Evolutionary conservation across 2,797 vertebrate species (phyloP), one percentile per base, ranked within the genome.

Genomic region (Myotis pilosus): DNA sequence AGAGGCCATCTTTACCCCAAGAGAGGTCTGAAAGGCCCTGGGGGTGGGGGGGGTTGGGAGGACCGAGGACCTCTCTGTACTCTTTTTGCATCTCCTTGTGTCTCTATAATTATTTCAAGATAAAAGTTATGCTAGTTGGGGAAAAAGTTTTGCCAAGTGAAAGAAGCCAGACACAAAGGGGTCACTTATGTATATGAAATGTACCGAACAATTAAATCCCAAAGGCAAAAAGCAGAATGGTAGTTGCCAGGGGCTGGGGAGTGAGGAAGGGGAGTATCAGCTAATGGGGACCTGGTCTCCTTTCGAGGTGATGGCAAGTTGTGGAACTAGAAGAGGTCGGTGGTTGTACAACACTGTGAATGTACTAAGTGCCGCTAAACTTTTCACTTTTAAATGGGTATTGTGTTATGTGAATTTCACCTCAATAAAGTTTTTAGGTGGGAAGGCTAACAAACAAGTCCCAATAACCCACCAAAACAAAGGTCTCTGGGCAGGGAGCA

Each of bases 21-120:
- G 51, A 88, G 17, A 81, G 49, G 10, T 62, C 83, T 12, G 11
- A n/a, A 17, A 68, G 69, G 41, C 55, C 51, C 75, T 16, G 47
- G 10, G 17, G 9, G 2, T 2, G 12, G 6, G 11, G 1, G 3
- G 7, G 4, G 12, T n/a, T n/a, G n/a, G n/a, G n/a, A 8, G 9
- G 1, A 6, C 16, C 1, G 7, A 15, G 33, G 38, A 13, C 11
- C 36, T 41, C 38, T 44, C 62, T 0, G 3, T 85, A 10, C 5
- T 7, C 8, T 53, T 47, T 47, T 41, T 47, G 22, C 47, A 74
- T 33, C 5, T 74, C 53, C 25, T 64, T 57, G 25, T 5, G 28
- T 16, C 16, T 68, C 83, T 76, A 4, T 23, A 36, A 86, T 57
- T 44, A 75, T 23, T 84, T 47, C 82, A 28, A 51, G 88, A 51